Evolutionary conservation across 2,797 vertebrate species (phyloP).

Genomic region (Onychomys arenicola): DNA sequence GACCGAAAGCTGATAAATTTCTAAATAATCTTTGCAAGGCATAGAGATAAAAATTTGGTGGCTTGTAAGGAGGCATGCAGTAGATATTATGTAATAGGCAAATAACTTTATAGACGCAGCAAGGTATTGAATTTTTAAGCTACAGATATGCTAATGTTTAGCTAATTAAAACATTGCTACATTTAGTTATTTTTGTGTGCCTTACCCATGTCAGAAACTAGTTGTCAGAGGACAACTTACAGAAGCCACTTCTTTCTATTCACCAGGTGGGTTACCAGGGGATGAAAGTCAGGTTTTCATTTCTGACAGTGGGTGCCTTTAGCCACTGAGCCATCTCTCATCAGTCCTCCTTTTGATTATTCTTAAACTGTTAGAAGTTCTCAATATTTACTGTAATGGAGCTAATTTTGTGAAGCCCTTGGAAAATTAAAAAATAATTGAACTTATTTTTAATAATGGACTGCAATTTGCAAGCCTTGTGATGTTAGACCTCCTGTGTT

Average conservation of each 20-base stretch:
- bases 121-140: background rate
- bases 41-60: background rate
- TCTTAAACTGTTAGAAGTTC: background rate
- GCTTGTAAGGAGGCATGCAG: background rate
- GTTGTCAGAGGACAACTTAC: background rate
- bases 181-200: background rate
- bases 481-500: slow-evolving; percentile 8
- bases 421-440: slow-evolving; percentile 52
- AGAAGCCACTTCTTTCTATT: background rate
- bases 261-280: background rate
- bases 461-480: slow-evolving; percentile 69
- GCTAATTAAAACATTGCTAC: background rate
- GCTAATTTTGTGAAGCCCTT: background rate
- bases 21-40: background rate
- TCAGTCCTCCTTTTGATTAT: background rate
- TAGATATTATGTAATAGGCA: background rate
- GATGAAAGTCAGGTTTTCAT: background rate
- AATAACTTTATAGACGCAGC: background rate
- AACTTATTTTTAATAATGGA: slow-evolving; percentile 74
- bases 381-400: background rate
- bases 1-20: background rate
- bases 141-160: background rate
- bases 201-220: background rate
- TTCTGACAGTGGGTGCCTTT: background rate
- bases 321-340: background rate